A percentile compares a stretch with the other conserved stretches of the same genome.
These are phyloP conservation scores for Gorsachius magnificus DNA, from an alignment of 2,797 vertebrate species.

Conservation along the genomic window DNA sequence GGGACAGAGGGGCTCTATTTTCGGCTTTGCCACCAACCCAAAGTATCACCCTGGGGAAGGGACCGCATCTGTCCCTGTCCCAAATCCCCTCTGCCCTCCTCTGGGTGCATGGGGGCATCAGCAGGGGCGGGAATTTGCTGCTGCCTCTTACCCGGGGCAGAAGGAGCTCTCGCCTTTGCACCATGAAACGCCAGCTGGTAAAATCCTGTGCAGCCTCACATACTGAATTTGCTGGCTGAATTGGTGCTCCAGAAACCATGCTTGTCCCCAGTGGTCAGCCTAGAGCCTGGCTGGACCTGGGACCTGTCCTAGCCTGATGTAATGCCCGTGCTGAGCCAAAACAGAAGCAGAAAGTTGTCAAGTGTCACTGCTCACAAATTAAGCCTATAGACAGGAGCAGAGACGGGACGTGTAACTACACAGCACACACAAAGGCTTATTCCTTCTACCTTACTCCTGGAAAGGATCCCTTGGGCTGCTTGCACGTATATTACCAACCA, in stretches of 20 bases:
- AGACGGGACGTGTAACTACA: not conserved
- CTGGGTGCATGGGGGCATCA: not conserved
- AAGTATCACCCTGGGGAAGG: not conserved
- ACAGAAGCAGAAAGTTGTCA: not conserved
- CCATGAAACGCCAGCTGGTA: not conserved
- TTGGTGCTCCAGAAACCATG: not conserved
- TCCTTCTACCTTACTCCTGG: not conserved
- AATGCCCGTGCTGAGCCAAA: not conserved
- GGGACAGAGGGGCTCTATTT: not conserved
- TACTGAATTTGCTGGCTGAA: not conserved
- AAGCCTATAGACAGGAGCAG: not conserved
- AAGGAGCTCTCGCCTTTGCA: not conserved
- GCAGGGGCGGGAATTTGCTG: not conserved
- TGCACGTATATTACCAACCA: rapidly evolving
- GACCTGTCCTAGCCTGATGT: not conserved
- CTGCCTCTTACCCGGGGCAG: not conserved
- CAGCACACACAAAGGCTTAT: not conserved
- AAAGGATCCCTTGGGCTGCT: not conserved
- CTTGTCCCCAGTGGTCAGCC: not conserved
- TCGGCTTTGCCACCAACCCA: not conserved
- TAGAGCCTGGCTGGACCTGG: not conserved
- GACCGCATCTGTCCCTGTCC: not conserved
- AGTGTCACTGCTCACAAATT: not conserved
- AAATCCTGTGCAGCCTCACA: not conserved
- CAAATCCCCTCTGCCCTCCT: not conserved